Conservation (phyloP, 2,888 invertebrate genomes). For the Drosophila birchii region DNA sequence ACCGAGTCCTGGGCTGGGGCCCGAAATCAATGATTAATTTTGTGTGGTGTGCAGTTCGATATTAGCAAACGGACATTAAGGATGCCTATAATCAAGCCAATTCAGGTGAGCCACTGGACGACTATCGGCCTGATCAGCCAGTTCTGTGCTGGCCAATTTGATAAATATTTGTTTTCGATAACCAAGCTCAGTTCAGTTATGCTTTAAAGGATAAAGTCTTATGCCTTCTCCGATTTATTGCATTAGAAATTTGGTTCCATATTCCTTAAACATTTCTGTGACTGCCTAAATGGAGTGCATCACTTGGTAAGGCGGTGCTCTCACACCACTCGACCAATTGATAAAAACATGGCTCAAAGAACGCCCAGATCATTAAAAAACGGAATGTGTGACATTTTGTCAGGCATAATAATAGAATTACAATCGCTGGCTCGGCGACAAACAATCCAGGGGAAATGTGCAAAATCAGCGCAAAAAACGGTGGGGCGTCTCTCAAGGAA, state of each 20-base stretch:
- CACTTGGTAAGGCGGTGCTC: background rate
- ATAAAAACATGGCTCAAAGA: slow-evolving; percentile 43
- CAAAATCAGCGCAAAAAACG: slow-evolving; percentile 66
- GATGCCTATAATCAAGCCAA: slow-evolving; percentile 8
- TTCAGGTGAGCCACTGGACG: background rate
- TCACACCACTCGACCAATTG: slow-evolving; percentile 29
- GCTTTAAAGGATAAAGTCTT: background rate
- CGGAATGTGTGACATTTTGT: slow-evolving; percentile 69
- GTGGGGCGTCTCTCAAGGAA: slow-evolving; percentile 36
- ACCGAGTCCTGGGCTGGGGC: slow-evolving; percentile 27
- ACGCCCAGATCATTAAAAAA: slow-evolving; percentile 69
- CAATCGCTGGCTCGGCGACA: slow-evolving; percentile 62
- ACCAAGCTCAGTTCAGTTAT: background rate
- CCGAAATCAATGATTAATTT: slow-evolving; percentile 67
- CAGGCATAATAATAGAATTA: slow-evolving; percentile 75
- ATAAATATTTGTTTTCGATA: slow-evolving; percentile 5
- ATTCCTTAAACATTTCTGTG: background rate
- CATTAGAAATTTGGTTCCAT: background rate
- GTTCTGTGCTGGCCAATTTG: background rate
- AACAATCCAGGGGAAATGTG: slow-evolving; percentile 62
- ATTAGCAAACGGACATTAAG: slow-evolving; percentile 17
- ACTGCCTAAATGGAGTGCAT: background rate
- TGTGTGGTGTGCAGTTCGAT: slow-evolving; percentile 54
- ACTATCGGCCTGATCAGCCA: background rate
- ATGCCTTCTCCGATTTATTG: background rate